phyloP scores from a whole-genome alignment of 1,140 invertebrate genomes.

The Schlechtendalia chinensis region DNA sequence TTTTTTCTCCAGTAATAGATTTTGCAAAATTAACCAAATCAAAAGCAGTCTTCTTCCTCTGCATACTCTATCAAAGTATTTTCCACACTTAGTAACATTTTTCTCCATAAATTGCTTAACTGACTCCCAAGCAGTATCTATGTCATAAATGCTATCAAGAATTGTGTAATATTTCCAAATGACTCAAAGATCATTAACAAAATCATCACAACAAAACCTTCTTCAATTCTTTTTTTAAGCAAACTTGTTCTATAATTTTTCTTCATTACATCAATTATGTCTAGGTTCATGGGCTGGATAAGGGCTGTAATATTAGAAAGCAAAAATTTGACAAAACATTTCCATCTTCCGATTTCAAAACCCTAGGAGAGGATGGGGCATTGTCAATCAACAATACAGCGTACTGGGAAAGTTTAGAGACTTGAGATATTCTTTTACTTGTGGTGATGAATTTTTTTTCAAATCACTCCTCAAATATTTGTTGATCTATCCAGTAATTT shows the following conservation, averaged over 20 bases:
- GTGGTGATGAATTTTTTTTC: neutral
- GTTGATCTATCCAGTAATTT: slow-evolving; percentile 7
- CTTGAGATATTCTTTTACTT: neutral
- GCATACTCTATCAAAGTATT: too few relatives aligned
- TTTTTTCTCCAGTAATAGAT: neutral
- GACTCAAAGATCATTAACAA: too few relatives aligned
- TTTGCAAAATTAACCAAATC: neutral
- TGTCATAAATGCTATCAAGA: too few relatives aligned
- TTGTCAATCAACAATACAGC: neutral
- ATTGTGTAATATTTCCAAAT: too few relatives aligned
- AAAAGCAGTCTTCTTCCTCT: neutral
- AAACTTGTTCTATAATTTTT: too few relatives aligned
- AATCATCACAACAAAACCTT: too few relatives aligned
- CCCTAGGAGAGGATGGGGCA: neutral
- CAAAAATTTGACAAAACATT: slow-evolving; percentile 6
- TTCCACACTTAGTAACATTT: neutral
- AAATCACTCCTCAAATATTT: slow-evolving; percentile 17
- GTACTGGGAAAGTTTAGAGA: neutral
- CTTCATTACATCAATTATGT: too few relatives aligned
- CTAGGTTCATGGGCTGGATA: too few relatives aligned
- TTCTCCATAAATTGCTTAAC: too few relatives aligned
- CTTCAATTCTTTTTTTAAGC: too few relatives aligned
- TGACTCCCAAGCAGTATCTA: too few relatives aligned
- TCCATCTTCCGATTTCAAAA: neutral
- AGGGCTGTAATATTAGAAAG: neutral